A percentile compares a stretch with the other conserved stretches of the same genome.
phyloP scores from a whole-genome alignment of 2,888 invertebrate species.

The Andrena haemorrhoa region DNA sequence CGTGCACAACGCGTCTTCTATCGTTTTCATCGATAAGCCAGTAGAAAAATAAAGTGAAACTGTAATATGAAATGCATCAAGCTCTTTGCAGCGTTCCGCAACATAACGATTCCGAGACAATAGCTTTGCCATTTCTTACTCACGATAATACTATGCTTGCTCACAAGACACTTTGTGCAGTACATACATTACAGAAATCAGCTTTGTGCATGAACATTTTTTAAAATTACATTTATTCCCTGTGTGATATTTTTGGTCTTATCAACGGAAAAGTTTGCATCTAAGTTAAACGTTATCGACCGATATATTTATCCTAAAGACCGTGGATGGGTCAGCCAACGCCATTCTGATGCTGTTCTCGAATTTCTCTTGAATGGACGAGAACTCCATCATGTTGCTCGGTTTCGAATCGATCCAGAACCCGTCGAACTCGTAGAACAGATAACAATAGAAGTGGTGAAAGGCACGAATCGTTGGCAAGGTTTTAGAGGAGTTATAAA shows the following conservation, averaged over 20 bases:
- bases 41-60: conserved; percentile 59
- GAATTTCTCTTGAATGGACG: conserved; percentile 93
- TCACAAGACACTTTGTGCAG: conserved; percentile 51
- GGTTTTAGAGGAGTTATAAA: conserved; percentile 92
- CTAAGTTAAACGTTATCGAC: conserved; percentile 89
- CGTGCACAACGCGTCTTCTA: conserved; percentile 15
- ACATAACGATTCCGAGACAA: conserved; percentile 29
- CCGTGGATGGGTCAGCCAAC: conserved; percentile 89
- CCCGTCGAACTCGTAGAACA: conserved; percentile 97
- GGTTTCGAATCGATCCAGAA: conserved; percentile 97
- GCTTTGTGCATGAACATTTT: conserved; percentile 27
- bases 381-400: conserved; percentile 98
- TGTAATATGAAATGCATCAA: conserved; percentile 49
- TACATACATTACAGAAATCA: conserved; percentile 52
- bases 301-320: conserved; percentile 92
- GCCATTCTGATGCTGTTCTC: conserved; percentile 90
- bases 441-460: conserved; percentile 96
- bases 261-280: conserved; percentile 40
- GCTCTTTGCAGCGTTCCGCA: conserved; percentile 25
- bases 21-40: conserved; percentile 31
- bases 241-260: conserved; percentile 59
- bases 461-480: conserved; percentile 91
- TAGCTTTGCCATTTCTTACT: conserved; percentile 2
- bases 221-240: conserved; percentile 44
- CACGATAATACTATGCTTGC: conserved; percentile 55